Evolutionary conservation across 2,888 invertebrate genomes (phyloP).

Genomic region (Brachypalpus laphriformis): DNA sequence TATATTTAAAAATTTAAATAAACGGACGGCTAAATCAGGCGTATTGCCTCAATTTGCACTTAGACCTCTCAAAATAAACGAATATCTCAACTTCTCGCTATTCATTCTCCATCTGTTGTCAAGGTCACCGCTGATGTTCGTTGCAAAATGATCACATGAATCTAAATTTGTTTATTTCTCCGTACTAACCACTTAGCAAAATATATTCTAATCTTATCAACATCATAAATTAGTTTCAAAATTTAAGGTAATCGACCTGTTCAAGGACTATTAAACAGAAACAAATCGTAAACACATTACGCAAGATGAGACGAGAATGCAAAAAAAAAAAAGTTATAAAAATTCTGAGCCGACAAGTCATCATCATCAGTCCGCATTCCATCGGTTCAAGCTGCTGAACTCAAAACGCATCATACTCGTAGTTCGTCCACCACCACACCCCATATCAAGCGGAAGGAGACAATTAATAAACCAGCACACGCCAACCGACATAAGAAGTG

Average conservation of each 20-base stretch:
- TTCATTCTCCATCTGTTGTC: background rate
- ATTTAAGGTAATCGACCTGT: conserved; percentile 27
- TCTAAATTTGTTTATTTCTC: background rate
- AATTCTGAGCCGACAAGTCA: conserved; percentile 27
- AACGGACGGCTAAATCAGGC: too few species aligned
- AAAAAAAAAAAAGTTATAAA: background rate
- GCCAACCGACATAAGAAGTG: conserved; percentile 14
- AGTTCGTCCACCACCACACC: background rate
- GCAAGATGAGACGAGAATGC: conserved; percentile 17
- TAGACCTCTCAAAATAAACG: background rate
- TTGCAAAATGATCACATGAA: background rate
- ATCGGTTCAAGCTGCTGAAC: background rate
- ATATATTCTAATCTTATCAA: background rate
- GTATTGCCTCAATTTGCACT: background rate
- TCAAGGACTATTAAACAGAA: conserved; percentile 24
- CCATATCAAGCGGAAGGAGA: conserved; percentile 50
- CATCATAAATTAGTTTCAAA: background rate
- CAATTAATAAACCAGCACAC: conserved; percentile 47
- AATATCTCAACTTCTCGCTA: background rate
- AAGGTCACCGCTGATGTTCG: background rate
- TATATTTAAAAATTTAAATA: too few species aligned
- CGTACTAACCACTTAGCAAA: background rate
- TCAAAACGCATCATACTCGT: conserved; percentile 1
- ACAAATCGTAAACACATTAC: conserved; percentile 22
- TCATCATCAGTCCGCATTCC: conserved; percentile 1